Base-by-base conservation (phyloP, 2,797 vertebrate genomes). In the Aeoliscus strigatus region DNA sequence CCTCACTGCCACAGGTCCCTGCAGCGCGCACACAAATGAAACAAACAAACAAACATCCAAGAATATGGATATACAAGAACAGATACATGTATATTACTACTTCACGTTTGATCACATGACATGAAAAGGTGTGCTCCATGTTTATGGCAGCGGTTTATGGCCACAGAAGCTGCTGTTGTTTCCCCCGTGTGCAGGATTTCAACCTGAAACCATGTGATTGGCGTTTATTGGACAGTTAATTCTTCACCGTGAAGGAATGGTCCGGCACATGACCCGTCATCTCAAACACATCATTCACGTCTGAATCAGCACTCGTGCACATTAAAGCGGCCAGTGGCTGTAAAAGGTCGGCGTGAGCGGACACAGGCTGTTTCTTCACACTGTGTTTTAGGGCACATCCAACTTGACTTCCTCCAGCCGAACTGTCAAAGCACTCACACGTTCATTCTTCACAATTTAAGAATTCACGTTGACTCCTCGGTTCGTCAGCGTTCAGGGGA, bases 1-100 rank as follows among this genome's bases (percentile, higher is more conserved):
- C 48, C 6, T 51, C 39, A 11, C 48, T 77, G 34, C 15, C 35
- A 59, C 87, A 89, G 2, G 29, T 69, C 45, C 79, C 85, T 87
- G 49, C 17, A 58, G 10, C 45, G 24, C 35, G n/a, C n/a, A n/a
- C n/a, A n/a, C n/a, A n/a, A n/a, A n/a, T n/a, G n/a, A n/a, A 49
- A n/a, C 14, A 66, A 4, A 15, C 1, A 25, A 2, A 15, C 3
- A 34, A 3, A 51, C 12, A n/a, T n/a, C n/a, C n/a, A n/a, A n/a
- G n/a, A n/a, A n/a, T n/a, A n/a, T n/a, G n/a, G n/a, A n/a, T n/a
- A n/a, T n/a, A n/a, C n/a, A n/a, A n/a, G n/a, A n/a, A 46, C 1
- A 1, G 1, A 5, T 29, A 16, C 9, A 5, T 27, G 3, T 5
- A 9, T 24, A n/a, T 21, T 21, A 21, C 6, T 21, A 21, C 18